These are phyloP conservation scores for Eolophus roseicapilla DNA, from an alignment of 2,113 vertebrate genomes.

Conservation along the genomic window DNA sequence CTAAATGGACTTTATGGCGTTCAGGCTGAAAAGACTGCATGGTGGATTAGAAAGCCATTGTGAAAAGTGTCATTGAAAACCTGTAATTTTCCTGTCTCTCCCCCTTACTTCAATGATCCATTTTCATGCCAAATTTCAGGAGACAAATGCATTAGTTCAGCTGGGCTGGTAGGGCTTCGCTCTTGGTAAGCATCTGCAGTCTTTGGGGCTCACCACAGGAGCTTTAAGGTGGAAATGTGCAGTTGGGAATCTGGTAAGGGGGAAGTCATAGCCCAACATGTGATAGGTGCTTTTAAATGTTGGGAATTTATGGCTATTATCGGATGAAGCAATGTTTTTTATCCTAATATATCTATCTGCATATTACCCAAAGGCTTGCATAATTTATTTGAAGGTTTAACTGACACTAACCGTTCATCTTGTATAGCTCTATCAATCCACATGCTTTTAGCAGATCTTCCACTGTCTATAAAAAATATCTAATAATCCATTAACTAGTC, in stretches of 20 bases:
- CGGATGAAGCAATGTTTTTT: background rate
- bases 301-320: background rate
- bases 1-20: background rate
- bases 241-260: background rate
- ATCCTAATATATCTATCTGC: background rate
- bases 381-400: slow-evolving; percentile 17
- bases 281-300: background rate
- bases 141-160: slow-evolving; percentile 55
- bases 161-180: background rate
- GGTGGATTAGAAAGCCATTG: slow-evolving; percentile 25
- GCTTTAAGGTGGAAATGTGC: background rate
- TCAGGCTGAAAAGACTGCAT: background rate
- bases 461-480: slow-evolving; percentile 10
- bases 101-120: background rate
- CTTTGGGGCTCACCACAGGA: fast-evolving
- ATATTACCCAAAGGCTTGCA: background rate
- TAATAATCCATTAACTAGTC: slow-evolving; percentile 29
- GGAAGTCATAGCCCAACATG: fast-evolving
- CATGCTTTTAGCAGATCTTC: slow-evolving; percentile 37
- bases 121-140: slow-evolving; percentile 21
- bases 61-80: slow-evolving; percentile 2
- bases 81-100: slow-evolving; percentile 43
- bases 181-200: background rate
- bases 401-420: background rate
- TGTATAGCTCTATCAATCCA: background rate